Percentiles rank a stretch among this genome's conserved stretches.
phyloP scores from a whole-genome alignment of 2,113 vertebrate species.

The Mustelus asterias region DNA sequence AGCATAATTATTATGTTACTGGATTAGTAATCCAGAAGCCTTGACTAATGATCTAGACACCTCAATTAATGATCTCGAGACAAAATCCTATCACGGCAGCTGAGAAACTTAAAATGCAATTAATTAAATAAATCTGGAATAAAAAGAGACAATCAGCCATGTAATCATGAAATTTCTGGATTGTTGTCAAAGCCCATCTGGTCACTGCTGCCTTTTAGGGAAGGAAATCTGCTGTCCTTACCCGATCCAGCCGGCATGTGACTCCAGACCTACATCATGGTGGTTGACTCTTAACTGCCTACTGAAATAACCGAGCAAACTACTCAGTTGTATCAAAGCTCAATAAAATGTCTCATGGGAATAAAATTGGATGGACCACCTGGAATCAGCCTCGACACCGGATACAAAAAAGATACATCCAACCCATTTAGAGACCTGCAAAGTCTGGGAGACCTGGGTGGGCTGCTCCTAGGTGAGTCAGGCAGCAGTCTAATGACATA shows the following conservation, averaged over 20 bases:
- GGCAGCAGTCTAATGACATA: too few species aligned
- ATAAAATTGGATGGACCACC: neutral
- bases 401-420: too few species aligned
- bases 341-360: neutral
- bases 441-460: too few species aligned
- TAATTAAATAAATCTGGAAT: neutral
- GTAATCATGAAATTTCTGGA: neutral
- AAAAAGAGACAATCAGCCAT: neutral
- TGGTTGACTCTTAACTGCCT: neutral
- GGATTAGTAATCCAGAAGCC: neutral
- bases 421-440: too few species aligned
- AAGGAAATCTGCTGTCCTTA: neutral
- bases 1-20: neutral
- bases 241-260: neutral
- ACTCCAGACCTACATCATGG: neutral
- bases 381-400: neutral
- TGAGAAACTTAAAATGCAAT: neutral
- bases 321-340: neutral
- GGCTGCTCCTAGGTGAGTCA: too few species aligned
- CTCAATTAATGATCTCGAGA: neutral
- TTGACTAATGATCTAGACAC: neutral
- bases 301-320: neutral
- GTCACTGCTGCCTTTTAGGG: neutral
- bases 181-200: neutral
- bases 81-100: neutral